A percentile compares a stretch with the other conserved stretches of the same genome.
Evolutionary conservation across 2,888 invertebrate genomes (phyloP).

Genomic region (Euphydryas editha): DNA sequence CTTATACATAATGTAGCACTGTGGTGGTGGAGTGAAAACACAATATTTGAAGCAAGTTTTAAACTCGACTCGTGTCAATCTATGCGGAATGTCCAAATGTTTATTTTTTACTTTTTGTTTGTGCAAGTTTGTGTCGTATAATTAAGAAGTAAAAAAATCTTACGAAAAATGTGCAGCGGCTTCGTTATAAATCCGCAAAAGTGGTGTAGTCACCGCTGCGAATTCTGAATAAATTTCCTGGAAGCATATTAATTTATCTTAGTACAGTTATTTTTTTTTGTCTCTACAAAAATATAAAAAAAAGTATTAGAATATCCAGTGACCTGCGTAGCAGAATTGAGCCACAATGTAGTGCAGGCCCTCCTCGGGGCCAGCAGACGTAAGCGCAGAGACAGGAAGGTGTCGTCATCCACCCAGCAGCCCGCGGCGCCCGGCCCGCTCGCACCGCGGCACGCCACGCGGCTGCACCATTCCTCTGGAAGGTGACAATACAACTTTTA

Average conservation of each 20-base stretch:
- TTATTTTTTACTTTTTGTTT: too few relatives aligned
- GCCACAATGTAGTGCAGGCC: conserved; percentile 63
- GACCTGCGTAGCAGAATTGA: conserved; percentile 67
- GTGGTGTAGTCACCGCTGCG: conserved; percentile 61
- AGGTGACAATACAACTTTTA: neutral
- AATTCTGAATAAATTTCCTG: conserved; percentile 68
- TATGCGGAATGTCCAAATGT: too few relatives aligned
- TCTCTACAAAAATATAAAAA: too few relatives aligned
- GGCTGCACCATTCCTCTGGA: conserved; percentile 48
- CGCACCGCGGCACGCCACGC: conserved; percentile 53
- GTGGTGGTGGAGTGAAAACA: too few relatives aligned
- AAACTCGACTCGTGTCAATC: too few relatives aligned
- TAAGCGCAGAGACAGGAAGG: conserved; percentile 62
- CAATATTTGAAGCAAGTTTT: too few relatives aligned
- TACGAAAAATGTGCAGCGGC: conserved; percentile 61
- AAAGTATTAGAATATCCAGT: neutral
- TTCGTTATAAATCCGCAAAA: conserved; percentile 68
- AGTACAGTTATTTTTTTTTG: neutral
- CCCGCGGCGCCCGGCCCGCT: conserved; percentile 54
- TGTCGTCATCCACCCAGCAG: conserved; percentile 48
- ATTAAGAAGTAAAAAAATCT: conserved; percentile 39
- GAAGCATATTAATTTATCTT: neutral
- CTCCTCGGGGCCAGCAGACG: conserved; percentile 54
- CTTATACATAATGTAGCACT: too few relatives aligned
- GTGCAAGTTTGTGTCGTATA: too few relatives aligned